Evolutionary conservation across 1,140 invertebrate species (phyloP).

Genomic region (Temnothorax nylanderi): DNA sequence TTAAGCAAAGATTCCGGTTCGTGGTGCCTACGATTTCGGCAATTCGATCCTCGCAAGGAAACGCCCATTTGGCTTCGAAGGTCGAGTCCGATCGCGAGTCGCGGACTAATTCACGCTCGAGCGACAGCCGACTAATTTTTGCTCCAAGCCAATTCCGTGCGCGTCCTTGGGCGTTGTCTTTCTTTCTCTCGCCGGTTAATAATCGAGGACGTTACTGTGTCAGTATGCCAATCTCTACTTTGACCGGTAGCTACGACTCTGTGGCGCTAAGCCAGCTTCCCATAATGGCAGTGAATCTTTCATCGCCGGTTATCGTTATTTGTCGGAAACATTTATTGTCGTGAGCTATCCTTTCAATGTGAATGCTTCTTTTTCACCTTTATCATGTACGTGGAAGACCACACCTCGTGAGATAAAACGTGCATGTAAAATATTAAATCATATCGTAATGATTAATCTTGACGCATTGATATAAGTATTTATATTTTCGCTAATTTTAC

Average conservation of each 20-base stretch:
- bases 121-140: constrained; percentile 75
- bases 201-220: constrained; percentile 76
- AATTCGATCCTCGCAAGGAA: constrained; percentile 13
- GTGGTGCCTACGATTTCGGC: not conserved
- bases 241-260: constrained; percentile 48
- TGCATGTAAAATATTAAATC: not conserved
- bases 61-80: constrained; percentile 50
- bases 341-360: not conserved
- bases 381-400: not conserved
- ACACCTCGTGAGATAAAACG: not conserved
- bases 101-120: constrained; percentile 71
- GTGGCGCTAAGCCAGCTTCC: constrained; percentile 16
- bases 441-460: not conserved
- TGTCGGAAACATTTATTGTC: not conserved
- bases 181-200: constrained; percentile 65
- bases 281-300: constrained; percentile 19
- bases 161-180: constrained; percentile 63
- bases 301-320: not conserved
- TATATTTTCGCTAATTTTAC: not conserved
- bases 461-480: too few relatives aligned
- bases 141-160: constrained; percentile 62
- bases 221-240: constrained; percentile 73
- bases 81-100: constrained; percentile 54
- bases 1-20: not conserved
- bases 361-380: not conserved